These are phyloP conservation scores for Maniola jurtina DNA, from an alignment of 1,140 invertebrate species.

Conservation along the genomic window DNA sequence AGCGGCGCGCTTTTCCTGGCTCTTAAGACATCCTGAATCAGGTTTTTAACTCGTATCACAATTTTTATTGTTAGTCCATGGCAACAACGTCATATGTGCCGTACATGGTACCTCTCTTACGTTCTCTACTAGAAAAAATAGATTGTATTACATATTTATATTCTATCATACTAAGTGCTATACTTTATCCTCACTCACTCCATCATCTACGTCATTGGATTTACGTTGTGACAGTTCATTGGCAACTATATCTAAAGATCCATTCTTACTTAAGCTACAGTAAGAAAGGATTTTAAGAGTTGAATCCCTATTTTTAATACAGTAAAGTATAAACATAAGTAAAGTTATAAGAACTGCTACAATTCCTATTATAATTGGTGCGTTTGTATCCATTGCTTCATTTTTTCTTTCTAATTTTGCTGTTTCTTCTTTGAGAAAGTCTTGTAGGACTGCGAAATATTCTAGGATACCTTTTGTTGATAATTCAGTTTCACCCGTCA, in stretches of 20 bases:
- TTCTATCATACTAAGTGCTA: no score
- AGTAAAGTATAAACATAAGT: conserved; percentile 61
- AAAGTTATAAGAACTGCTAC: conserved; percentile 54
- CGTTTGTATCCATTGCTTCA: conserved; percentile 59
- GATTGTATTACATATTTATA: not conserved
- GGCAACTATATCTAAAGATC: conserved; percentile 69
- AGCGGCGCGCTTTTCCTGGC: no score
- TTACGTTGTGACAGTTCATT: conserved; percentile 56
- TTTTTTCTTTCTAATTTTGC: conserved; percentile 37
- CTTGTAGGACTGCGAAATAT: conserved; percentile 66
- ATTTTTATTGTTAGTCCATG: no score
- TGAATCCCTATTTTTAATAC: conserved; percentile 57
- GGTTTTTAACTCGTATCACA: no score
- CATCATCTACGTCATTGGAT: conserved; percentile 48
- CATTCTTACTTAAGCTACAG: conserved; percentile 67
- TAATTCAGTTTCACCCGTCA: conserved; percentile 80
- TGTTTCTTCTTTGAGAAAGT: conserved; percentile 65
- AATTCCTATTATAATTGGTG: conserved; percentile 60
- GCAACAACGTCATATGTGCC: no score
- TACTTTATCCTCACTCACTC: conserved; percentile 64
- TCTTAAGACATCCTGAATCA: no score
- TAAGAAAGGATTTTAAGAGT: conserved; percentile 48
- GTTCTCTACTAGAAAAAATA: no score
- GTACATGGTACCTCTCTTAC: no score
- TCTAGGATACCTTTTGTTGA: conserved; percentile 73